Evolutionary conservation across 1,140 invertebrate species (phyloP), one percentile per base, ranked within the genome.

Genomic region (Drosophila kanapiae): DNA sequence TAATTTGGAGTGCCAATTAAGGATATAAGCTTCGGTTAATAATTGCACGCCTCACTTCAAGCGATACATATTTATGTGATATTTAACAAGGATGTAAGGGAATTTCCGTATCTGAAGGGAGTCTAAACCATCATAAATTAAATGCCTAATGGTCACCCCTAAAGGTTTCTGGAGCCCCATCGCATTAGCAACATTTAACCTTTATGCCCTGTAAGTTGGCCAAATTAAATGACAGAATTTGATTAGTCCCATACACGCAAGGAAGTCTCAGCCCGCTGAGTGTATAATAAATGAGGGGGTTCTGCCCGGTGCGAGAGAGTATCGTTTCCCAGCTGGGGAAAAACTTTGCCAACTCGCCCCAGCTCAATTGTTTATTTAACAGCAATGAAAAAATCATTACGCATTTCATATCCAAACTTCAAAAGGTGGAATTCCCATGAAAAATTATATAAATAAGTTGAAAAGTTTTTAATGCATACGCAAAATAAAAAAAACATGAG

Each of bases 321-420:
- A 48, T 45, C 85, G 63, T 64, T 56, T 62, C 70, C 40, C 37
- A 76, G 57, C 57, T 61, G 72, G 58, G 47, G 49, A 23, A 23
- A 84, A 86, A 80, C 53, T 88, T 88, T 80, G 37, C 38, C 63
- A 29, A 70, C 38, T 33, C 33, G 42, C 42, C 16, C 65, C 31
- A n/a, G 18, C 64, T 43, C 72, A 78, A 87, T 88, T 88, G 77
- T 87, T 88, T 87, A 83, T 80, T 87, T 87, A 87, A 87, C 71
- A 87, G 83, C 77, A 64, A 87, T 87, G 68, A 87, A 87, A 87
- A 88, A 88, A 84, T 88, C 84, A 87, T 87, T 87, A 88, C 76
- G 71, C 74, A 87, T 87, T 83, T 87, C 62, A 68, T 72, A 83
- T 76, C 59, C 56, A 54, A 74, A 74, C 83, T 87, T 87, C 84